Conservation (phyloP, 2,113 vertebrate species). For the Struthidea cinerea region DNA sequence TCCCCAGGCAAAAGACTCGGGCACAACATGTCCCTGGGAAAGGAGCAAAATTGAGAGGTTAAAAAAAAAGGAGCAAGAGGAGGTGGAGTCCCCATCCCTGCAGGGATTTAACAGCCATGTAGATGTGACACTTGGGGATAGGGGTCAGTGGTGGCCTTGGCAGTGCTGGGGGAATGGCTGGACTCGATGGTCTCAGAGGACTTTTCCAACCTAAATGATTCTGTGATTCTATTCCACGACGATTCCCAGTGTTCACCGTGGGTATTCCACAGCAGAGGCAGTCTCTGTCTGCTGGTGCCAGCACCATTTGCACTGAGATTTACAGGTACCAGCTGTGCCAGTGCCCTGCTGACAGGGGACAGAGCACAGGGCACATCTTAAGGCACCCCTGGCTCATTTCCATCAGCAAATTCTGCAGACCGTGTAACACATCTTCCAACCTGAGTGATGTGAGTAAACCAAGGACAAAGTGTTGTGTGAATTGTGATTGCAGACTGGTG, state of each 20-base stretch:
- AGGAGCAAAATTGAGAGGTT: not conserved
- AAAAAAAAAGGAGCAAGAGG: not conserved
- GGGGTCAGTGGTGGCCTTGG: rapidly evolving
- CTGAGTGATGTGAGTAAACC: rapidly evolving
- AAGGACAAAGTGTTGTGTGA: not conserved
- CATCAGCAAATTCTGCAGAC: not conserved
- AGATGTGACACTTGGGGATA: not conserved
- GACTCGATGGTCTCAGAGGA: rapidly evolving
- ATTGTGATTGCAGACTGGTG: rapidly evolving
- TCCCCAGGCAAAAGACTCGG: not conserved
- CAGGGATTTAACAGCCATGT: rapidly evolving
- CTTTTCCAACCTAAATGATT: not conserved
- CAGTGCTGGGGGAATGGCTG: rapidly evolving
- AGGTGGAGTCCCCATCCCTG: not conserved
- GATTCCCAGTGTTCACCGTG: rapidly evolving
- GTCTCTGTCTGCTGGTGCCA: not conserved
- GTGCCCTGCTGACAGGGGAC: not conserved
- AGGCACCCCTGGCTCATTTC: not conserved
- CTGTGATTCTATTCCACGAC: rapidly evolving
- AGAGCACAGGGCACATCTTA: not conserved
- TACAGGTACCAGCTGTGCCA: not conserved
- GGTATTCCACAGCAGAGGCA: no score
- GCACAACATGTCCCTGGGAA: not conserved
- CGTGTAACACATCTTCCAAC: rapidly evolving
- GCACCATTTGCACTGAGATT: not conserved